Evolutionary conservation across 2,797 vertebrate species (phyloP).

Genomic region (Rachycentron canadum): DNA sequence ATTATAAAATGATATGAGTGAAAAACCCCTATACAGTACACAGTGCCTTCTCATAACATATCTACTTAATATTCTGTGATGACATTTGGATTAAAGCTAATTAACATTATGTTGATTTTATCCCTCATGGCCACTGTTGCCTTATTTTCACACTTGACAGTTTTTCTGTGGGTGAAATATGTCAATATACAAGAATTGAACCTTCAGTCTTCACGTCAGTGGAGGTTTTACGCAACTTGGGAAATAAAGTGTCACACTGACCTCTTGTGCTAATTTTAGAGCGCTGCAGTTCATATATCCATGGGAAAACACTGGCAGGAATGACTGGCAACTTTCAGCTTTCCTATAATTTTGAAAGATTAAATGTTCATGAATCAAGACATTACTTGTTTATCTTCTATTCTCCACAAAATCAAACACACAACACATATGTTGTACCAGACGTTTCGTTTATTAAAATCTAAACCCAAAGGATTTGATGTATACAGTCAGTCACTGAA

Average conservation of each 20-base stretch:
- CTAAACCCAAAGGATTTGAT: background rate
- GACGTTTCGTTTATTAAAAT: no score
- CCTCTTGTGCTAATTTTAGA: conserved; percentile 54
- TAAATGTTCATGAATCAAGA: background rate
- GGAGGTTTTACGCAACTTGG: background rate
- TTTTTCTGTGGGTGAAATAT: background rate
- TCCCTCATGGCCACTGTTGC: background rate
- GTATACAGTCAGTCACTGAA: background rate
- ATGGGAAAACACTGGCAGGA: background rate
- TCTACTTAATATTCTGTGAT: background rate
- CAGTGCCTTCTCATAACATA: background rate
- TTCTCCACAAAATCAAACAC: background rate
- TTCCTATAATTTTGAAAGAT: background rate
- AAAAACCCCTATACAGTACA: background rate
- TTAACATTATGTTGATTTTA: background rate
- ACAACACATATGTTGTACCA: background rate
- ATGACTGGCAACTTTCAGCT: background rate
- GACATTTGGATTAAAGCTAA: background rate
- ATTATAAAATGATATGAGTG: background rate
- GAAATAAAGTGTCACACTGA: conserved; percentile 42
- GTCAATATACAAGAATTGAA: background rate
- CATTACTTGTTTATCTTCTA: background rate
- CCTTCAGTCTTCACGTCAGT: conserved; percentile 6
- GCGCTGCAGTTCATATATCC: conserved; percentile 10
- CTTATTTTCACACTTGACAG: background rate